Evolutionary conservation across 2,113 vertebrate genomes (phyloP).

Genomic region (Pangasianodon hypophthalmus): DNA sequence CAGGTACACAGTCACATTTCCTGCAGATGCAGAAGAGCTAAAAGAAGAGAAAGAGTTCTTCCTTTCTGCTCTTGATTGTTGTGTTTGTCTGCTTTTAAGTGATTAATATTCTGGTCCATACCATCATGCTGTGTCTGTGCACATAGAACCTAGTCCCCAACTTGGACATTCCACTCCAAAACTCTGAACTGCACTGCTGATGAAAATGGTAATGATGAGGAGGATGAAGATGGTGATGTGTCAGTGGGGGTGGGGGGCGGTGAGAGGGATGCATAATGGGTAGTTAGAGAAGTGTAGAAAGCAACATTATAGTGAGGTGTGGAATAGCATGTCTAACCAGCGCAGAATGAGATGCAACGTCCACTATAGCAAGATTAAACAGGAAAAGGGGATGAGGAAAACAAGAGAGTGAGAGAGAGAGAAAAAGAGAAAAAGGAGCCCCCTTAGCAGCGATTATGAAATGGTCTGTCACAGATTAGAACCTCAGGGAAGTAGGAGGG

Average conservation of each 20-base stretch:
- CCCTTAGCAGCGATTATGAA: slow-evolving; percentile 82
- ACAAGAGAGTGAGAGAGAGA: slow-evolving; percentile 47
- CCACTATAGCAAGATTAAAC: slow-evolving; percentile 76
- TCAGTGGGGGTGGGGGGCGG: not conserved
- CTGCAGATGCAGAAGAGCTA: slow-evolving; percentile 66
- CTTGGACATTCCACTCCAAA: slow-evolving; percentile 38
- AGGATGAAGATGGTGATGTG: slow-evolving; percentile 31
- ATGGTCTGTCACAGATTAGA: slow-evolving; percentile 84
- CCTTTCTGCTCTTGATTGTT: slow-evolving; percentile 50
- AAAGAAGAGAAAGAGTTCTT: slow-evolving; percentile 55
- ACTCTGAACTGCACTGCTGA: not conserved
- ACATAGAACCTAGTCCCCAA: slow-evolving; percentile 24
- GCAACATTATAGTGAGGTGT: slow-evolving; percentile 22
- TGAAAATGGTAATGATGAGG: slow-evolving; percentile 14
- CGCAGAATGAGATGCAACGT: slow-evolving; percentile 66
- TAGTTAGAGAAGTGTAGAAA: slow-evolving; percentile 9
- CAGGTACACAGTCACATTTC: slow-evolving; percentile 60
- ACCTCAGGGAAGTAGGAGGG: slow-evolving; percentile 76
- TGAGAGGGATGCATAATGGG: slow-evolving; percentile 29
- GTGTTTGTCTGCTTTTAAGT: slow-evolving; percentile 57
- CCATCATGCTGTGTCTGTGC: slow-evolving; percentile 43
- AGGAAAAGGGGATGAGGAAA: slow-evolving; percentile 29
- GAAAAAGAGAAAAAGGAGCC: slow-evolving; percentile 56
- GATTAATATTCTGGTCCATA: slow-evolving; percentile 54
- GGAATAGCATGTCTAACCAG: slow-evolving; percentile 48